Conservation (phyloP, 2,113 vertebrate genomes). For the Lycaon pictus region DNA sequence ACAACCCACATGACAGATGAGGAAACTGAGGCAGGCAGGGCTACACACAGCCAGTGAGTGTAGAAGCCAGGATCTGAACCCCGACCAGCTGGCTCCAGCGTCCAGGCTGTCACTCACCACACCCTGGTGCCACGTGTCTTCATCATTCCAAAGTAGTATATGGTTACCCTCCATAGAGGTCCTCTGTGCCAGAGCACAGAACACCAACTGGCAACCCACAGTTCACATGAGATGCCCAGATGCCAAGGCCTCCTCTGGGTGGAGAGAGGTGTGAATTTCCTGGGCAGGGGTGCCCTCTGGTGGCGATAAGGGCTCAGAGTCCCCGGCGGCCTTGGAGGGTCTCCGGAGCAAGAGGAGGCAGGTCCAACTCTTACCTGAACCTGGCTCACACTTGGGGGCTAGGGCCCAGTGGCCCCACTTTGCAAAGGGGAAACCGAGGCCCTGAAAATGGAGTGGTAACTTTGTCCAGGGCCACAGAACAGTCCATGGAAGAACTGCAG, state of each 20-base stretch:
- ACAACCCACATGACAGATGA: accelerated
- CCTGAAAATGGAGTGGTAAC: neutral
- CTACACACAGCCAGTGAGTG: neutral
- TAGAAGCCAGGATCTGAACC: neutral
- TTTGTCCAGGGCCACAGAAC: neutral
- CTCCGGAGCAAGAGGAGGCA: neutral
- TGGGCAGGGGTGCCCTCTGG: constrained; percentile 66
- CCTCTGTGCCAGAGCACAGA: neutral
- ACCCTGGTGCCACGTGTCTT: neutral
- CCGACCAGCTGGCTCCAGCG: neutral
- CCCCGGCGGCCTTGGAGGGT: accelerated
- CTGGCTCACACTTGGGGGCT: neutral
- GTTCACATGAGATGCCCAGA: accelerated
- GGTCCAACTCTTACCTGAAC: neutral
- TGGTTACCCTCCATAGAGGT: too few species aligned
- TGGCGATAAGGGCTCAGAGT: neutral
- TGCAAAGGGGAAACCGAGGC: neutral
- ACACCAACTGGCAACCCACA: neutral
- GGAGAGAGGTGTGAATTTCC: neutral
- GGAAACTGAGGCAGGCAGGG: neutral
- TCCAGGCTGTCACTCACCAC: neutral
- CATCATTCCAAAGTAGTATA: neutral
- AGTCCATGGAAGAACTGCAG: neutral
- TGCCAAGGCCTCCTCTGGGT: accelerated
- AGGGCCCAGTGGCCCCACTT: neutral